A percentile compares a stretch with the other conserved stretches of the same genome.
These are phyloP conservation scores for Escarpia spicata DNA, from an alignment of 2,888 invertebrate species.

Conservation along the genomic window DNA sequence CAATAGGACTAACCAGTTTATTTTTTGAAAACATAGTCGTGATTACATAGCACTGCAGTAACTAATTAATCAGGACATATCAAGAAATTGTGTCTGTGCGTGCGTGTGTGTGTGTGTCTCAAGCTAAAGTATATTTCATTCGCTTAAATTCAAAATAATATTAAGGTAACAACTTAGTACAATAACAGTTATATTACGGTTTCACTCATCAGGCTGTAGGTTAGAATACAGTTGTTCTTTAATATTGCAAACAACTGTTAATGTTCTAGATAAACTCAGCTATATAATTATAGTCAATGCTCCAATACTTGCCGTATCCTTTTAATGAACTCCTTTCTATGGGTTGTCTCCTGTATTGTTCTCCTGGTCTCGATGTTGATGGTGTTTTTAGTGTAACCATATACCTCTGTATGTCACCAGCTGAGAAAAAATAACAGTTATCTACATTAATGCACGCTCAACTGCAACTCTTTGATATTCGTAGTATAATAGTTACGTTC, in stretches of 20 bases:
- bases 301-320: not conserved
- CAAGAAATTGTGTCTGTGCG: too few relatives aligned
- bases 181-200: too few relatives aligned
- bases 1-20: too few relatives aligned
- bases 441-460: not conserved
- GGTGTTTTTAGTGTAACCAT: not conserved
- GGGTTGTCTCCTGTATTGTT: not conserved
- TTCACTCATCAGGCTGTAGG: too few relatives aligned
- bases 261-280: not conserved
- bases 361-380: not conserved
- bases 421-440: not conserved
- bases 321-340: not conserved
- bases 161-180: too few relatives aligned
- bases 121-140: too few relatives aligned
- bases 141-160: too few relatives aligned
- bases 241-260: not conserved
- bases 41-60: too few relatives aligned
- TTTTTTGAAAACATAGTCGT: too few relatives aligned
- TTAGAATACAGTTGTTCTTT: not conserved
- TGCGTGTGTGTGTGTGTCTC: too few relatives aligned
- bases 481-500: too few relatives aligned
- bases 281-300: not conserved
- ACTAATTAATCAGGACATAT: too few relatives aligned
- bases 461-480: not conserved
- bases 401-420: not conserved